Percentiles rank a stretch among this genome's conserved stretches.
Evolutionary conservation across 2,797 vertebrate species (phyloP).

Genomic region (Scolopax bukidnonensis): DNA sequence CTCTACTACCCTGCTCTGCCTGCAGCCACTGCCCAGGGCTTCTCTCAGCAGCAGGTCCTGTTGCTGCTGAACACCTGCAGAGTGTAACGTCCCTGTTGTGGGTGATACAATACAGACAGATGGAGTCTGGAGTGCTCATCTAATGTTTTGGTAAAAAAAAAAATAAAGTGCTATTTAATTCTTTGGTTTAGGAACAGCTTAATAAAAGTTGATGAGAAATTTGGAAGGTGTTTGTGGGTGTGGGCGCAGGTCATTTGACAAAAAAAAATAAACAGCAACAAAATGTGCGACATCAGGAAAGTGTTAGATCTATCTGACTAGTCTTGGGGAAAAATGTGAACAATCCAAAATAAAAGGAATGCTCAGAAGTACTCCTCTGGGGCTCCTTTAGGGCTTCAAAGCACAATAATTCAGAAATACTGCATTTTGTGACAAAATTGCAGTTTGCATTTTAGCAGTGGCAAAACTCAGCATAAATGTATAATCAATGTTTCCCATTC

Average conservation of each 20-base stretch:
- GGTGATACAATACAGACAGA: background rate
- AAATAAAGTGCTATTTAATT: background rate
- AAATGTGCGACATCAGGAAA: background rate
- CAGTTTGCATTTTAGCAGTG: slow-evolving; percentile 24
- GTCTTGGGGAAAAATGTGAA: slow-evolving; percentile 5
- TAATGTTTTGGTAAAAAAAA: background rate
- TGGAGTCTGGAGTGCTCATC: background rate
- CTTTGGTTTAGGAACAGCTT: background rate
- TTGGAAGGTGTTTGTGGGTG: background rate
- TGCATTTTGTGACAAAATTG: slow-evolving; percentile 42
- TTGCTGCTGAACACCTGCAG: background rate
- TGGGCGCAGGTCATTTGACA: background rate
- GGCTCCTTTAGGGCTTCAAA: slow-evolving; percentile 7
- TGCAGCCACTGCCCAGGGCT: background rate
- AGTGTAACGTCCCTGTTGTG: background rate
- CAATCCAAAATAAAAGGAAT: slow-evolving; percentile 24
- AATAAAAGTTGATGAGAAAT: background rate
- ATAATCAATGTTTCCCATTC: background rate
- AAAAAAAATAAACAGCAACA: background rate
- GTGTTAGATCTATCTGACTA: background rate
- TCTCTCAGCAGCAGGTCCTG: background rate
- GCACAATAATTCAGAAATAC: background rate
- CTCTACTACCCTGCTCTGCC: background rate
- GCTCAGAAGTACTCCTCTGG: slow-evolving; percentile 25
- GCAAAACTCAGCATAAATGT: slow-evolving; percentile 17